These are phyloP conservation scores for Apodemus agrarius DNA, from an alignment of 2,797 vertebrate species.

Conservation along the genomic window DNA sequence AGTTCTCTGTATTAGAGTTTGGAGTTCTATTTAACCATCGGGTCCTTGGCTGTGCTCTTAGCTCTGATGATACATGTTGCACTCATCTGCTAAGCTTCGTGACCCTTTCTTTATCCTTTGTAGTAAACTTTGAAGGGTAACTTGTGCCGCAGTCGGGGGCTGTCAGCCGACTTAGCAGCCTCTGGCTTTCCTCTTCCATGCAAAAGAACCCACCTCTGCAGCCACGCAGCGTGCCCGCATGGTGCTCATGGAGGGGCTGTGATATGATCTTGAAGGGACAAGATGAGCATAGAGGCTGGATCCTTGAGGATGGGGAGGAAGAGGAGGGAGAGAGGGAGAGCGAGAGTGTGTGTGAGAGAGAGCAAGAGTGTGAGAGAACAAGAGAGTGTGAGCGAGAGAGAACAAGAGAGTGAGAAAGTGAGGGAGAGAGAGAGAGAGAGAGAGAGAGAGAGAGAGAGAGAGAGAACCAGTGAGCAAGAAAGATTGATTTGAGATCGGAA, in stretches of 20 bases:
- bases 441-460: background rate
- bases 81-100: background rate
- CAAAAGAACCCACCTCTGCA: background rate
- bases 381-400: background rate
- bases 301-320: background rate
- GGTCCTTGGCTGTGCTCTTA: background rate
- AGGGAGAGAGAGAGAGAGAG: background rate
- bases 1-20: background rate
- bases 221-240: rapidly evolving
- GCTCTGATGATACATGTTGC: background rate
- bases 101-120: background rate
- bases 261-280: background rate
- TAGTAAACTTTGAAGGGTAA: background rate
- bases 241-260: background rate
- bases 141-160: background rate
- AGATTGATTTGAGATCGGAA: background rate
- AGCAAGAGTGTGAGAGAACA: too few relatives aligned
- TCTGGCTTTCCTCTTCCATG: background rate
- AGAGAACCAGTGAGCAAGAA: background rate
- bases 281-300: background rate
- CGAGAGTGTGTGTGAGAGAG: too few relatives aligned
- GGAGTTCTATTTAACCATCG: background rate
- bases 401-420: too few relatives aligned
- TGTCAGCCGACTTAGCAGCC: background rate
- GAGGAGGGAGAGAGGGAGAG: background rate